Evolutionary conservation across 1,140 invertebrate species (phyloP).

Genomic region (Saccostrea glomerata): DNA sequence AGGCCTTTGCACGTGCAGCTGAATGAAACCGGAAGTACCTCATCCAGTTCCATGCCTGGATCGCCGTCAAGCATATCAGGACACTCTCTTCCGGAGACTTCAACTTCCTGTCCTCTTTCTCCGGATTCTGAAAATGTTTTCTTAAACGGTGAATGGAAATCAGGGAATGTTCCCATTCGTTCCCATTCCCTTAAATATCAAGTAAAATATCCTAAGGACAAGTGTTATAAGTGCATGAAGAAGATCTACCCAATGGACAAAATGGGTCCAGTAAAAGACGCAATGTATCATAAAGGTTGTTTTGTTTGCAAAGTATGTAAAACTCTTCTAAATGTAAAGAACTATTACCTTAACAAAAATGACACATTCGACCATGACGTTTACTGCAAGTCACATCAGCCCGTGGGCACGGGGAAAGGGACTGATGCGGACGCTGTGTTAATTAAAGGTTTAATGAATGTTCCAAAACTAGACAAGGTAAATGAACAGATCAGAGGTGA

Average conservation of each 20-base stretch:
- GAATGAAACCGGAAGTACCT: constrained; percentile 57
- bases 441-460: constrained; percentile 62
- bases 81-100: constrained; percentile 42
- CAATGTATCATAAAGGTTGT: constrained; percentile 64
- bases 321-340: constrained; percentile 61
- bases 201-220: constrained; percentile 61
- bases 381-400: constrained; percentile 64
- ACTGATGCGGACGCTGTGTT: constrained; percentile 56
- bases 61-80: constrained; percentile 57
- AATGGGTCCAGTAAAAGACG: constrained; percentile 61
- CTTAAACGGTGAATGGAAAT: constrained; percentile 37
- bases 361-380: constrained; percentile 59
- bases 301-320: constrained; percentile 62
- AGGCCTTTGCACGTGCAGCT: constrained; percentile 36
- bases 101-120: constrained; percentile 45
- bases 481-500: constrained; percentile 59
- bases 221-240: constrained; percentile 64
- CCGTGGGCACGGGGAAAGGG: constrained; percentile 49
- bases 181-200: constrained; percentile 55
- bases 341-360: constrained; percentile 59
- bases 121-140: constrained; percentile 46
- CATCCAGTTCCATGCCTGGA: constrained; percentile 61
- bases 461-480: constrained; percentile 57
- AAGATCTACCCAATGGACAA: constrained; percentile 66
- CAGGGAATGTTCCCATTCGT: constrained; percentile 44